Conservation (phyloP, 2,797 vertebrate genomes). For the Enteromius fasciolatus region DNA sequence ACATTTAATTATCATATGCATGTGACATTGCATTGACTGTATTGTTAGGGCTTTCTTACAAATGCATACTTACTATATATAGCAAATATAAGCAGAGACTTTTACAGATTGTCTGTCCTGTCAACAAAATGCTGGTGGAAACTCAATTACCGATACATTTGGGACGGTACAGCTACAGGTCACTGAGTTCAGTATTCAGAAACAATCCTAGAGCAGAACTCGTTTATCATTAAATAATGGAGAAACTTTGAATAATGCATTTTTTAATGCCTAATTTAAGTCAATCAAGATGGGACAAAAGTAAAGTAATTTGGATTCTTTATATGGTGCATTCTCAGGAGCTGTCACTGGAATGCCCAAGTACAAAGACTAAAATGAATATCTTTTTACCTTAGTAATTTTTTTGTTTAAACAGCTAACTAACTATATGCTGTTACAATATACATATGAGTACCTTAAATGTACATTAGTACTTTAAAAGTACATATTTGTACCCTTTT, state of each 20-base stretch:
- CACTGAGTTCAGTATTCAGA: background rate
- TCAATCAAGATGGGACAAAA: background rate
- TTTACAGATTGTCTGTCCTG: background rate
- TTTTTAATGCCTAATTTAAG: slow-evolving; percentile 15
- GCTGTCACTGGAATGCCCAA: background rate
- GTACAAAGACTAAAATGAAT: background rate
- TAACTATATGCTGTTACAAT: background rate
- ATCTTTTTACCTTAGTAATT: background rate
- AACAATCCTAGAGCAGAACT: background rate
- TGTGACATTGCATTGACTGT: background rate
- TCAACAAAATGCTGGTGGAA: background rate
- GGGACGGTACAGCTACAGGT: background rate
- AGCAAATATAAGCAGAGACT: background rate
- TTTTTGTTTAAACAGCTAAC: no score
- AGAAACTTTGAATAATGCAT: slow-evolving; percentile 2
- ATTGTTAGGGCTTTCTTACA: background rate
- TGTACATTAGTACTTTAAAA: background rate
- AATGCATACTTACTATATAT: background rate
- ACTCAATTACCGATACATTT: background rate
- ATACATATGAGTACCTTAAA: background rate
- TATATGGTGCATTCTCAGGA: background rate
- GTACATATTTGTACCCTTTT: no score
- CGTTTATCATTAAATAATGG: background rate
- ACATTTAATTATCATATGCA: background rate
- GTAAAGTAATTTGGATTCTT: background rate